Evolutionary conservation across 2,888 invertebrate species (phyloP).

Genomic region (Dryobotodes eremita): DNA sequence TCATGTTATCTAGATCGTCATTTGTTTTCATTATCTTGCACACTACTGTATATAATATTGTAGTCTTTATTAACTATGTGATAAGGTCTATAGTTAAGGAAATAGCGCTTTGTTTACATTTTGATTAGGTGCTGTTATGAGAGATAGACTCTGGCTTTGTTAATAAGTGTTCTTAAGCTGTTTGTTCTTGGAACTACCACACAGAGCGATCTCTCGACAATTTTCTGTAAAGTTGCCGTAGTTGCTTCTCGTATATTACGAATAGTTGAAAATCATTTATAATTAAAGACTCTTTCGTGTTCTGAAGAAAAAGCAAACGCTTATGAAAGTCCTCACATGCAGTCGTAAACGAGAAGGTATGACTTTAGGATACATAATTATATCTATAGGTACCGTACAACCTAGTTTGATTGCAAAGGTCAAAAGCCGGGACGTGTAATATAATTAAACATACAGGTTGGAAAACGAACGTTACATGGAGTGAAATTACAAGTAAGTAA

Average conservation of each 20-base stretch:
- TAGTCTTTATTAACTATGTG: slow-evolving; percentile 16
- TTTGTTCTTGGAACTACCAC: slow-evolving; percentile 22
- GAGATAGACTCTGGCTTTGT: slow-evolving; percentile 48
- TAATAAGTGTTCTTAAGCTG: slow-evolving; percentile 45
- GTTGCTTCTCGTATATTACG: background rate
- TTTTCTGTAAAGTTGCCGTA: background rate
- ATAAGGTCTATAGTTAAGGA: slow-evolving; percentile 34
- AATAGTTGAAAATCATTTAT: background rate
- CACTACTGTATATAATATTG: slow-evolving; percentile 40
- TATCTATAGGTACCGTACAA: background rate
- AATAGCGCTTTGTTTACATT: slow-evolving; percentile 47
- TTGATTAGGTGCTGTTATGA: slow-evolving; percentile 54
- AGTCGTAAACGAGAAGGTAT: background rate
- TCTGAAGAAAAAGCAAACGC: background rate
- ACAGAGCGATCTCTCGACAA: background rate
- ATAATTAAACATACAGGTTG: background rate
- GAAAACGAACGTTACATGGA: too few species aligned
- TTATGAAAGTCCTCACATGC: slow-evolving; percentile 5
- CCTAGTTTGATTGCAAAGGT: background rate
- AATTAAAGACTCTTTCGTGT: background rate
- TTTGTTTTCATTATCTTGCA: slow-evolving; percentile 60
- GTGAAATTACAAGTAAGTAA: background rate
- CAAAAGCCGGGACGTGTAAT: too few species aligned
- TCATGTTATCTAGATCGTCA: slow-evolving; percentile 60
- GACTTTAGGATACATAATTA: background rate